Evolutionary conservation across 2,888 invertebrate genomes (phyloP).

Genomic region (Drosophila paracracens): DNA sequence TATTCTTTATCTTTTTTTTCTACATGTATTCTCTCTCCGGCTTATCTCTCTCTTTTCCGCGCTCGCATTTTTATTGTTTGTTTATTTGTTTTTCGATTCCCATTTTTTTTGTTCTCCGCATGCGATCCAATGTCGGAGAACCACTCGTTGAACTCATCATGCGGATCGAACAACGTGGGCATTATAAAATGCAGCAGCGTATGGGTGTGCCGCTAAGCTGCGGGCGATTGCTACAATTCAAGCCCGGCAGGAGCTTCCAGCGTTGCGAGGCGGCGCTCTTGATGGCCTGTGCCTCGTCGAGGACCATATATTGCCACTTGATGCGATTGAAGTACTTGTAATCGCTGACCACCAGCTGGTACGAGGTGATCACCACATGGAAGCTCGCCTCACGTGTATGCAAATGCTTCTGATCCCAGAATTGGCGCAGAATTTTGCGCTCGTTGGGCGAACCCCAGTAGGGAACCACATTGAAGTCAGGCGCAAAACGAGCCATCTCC

Average conservation of each 20-base stretch:
- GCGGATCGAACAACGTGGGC: constrained; percentile 89
- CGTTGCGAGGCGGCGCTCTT: constrained; percentile 99
- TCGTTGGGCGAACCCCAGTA: constrained; percentile 93
- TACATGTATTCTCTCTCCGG: no score
- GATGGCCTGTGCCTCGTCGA: constrained; percentile 99
- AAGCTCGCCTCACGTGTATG: constrained; percentile 97
- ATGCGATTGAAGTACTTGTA: constrained; percentile 98
- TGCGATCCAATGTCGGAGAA: constrained; percentile 98
- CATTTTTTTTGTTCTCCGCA: constrained; percentile 94
- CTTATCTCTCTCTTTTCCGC: no score
- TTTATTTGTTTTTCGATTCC: constrained; percentile 88
- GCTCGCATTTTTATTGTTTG: no score
- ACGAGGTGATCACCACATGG: constrained; percentile 98
- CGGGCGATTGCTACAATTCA: constrained; percentile 97
- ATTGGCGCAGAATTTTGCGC: constrained; percentile 95
- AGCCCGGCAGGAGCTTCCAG: constrained; percentile 95
- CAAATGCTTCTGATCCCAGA: constrained; percentile 97
- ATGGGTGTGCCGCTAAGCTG: constrained; percentile 97
- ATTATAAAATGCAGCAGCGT: constrained; percentile 98
- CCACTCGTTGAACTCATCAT: constrained; percentile 96
- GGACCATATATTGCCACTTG: constrained; percentile 98
- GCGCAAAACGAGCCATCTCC: constrained; percentile 96
- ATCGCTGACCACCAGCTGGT: constrained; percentile 97
- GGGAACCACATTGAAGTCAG: constrained; percentile 95
- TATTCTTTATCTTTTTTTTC: no score